A percentile compares a stretch with the other conserved stretches of the same genome.
phyloP scores from a whole-genome alignment of 2,113 vertebrate species.

The Chloropsis hardwickii region DNA sequence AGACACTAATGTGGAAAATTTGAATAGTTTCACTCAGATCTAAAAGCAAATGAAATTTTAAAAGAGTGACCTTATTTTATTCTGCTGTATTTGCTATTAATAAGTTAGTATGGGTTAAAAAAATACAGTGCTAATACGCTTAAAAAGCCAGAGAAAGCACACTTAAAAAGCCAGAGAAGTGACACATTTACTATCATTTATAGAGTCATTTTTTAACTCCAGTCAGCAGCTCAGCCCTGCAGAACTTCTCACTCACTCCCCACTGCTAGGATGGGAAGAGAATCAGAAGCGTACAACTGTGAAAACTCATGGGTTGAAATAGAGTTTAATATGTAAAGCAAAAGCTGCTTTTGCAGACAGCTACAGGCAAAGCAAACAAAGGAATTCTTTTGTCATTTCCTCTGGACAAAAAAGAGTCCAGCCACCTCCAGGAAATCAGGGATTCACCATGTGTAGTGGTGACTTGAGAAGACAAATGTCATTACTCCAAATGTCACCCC shows the following conservation, averaged over 20 bases:
- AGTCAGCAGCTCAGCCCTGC: background rate
- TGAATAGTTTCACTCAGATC: background rate
- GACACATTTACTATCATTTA: background rate
- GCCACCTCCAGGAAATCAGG: background rate
- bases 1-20: background rate
- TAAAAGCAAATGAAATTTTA: background rate
- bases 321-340: background rate
- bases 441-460: rapidly evolving
- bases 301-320: background rate
- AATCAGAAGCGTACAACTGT: background rate
- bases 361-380: background rate
- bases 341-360: background rate
- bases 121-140: background rate
- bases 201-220: background rate
- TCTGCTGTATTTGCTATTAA: background rate
- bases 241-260: background rate
- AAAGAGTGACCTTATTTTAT: background rate
- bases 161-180: background rate
- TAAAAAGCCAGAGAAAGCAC: background rate
- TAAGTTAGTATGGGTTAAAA: background rate
- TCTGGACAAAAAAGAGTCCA: background rate
- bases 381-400: background rate
- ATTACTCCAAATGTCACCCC: background rate
- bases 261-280: background rate
- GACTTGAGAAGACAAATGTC: background rate